phyloP scores from a whole-genome alignment of 2,888 invertebrate genomes.

The Agrotis exclamationis region DNA sequence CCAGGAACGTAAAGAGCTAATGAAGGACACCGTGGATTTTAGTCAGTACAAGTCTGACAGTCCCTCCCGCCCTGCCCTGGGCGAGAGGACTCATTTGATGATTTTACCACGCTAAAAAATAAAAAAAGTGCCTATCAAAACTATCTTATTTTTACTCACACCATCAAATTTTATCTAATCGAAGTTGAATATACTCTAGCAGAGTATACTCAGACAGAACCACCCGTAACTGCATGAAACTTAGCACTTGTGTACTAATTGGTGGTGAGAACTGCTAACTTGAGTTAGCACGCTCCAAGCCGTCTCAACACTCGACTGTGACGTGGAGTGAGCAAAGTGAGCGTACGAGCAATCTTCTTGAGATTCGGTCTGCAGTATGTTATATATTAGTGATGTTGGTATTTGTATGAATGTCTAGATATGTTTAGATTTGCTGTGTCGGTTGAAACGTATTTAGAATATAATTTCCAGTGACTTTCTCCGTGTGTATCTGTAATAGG shows the following conservation, averaged over 20 bases:
- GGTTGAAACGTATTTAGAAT: too few species aligned
- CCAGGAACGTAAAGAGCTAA: too few species aligned
- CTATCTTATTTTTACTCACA: neutral
- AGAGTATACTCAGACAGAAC: neutral
- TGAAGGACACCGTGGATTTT: too few species aligned
- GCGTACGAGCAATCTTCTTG: constrained; percentile 23
- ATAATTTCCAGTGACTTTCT: too few species aligned
- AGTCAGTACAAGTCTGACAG: too few species aligned
- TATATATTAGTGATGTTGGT: constrained; percentile 1
- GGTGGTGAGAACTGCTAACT: constrained; percentile 31
- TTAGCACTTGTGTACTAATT: constrained; percentile 36
- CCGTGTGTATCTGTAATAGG: too few species aligned
- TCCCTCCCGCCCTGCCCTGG: too few species aligned
- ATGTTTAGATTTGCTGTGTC: neutral
- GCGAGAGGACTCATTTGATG: too few species aligned
- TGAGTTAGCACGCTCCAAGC: constrained; percentile 12
- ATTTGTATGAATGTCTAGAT: neutral
- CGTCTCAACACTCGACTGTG: constrained; percentile 36
- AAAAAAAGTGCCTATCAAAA: too few species aligned
- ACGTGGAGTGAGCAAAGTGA: constrained; percentile 27
- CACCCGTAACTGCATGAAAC: constrained; percentile 1
- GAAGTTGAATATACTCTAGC: neutral
- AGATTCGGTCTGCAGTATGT: neutral
- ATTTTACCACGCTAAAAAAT: too few species aligned
- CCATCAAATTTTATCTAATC: constrained; percentile 1